Evolutionary conservation across 2,797 vertebrate species (phyloP).

Genomic region (Gymnothorax reevesii): DNA sequence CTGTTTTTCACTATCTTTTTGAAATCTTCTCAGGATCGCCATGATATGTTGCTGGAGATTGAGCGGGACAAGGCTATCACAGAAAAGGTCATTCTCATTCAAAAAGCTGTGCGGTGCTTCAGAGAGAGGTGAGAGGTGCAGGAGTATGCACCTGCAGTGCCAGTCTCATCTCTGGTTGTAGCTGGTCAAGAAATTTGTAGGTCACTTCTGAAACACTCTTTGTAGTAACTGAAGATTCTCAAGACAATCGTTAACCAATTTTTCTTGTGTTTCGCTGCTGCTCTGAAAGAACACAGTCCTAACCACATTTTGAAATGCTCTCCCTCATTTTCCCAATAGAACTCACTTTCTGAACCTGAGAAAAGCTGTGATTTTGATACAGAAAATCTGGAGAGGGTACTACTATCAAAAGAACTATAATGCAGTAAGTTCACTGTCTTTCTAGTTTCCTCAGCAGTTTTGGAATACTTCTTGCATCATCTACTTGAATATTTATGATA

Average conservation of each 20-base stretch:
- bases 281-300: background rate
- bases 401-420: constrained; percentile 81
- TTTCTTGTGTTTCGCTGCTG: background rate
- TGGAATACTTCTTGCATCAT: background rate
- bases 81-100: constrained; percentile 91
- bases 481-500: background rate
- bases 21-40: constrained; percentile 79
- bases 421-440: constrained; percentile 73
- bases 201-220: background rate
- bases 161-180: background rate
- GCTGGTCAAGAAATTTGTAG: background rate
- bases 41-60: constrained; percentile 93
- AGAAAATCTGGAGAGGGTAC: constrained; percentile 89
- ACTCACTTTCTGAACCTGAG: constrained; percentile 83
- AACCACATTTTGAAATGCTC: background rate
- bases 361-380: constrained; percentile 82
- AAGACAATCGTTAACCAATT: background rate
- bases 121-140: constrained; percentile 78
- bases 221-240: background rate
- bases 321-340: constrained; percentile 58
- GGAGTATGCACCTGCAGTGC: background rate
- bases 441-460: background rate
- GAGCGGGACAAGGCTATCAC: constrained; percentile 93
- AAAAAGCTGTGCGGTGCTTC: constrained; percentile 91
- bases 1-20: background rate